Conservation (phyloP, 2,888 invertebrate genomes). For the Panzeria rudis region DNA sequence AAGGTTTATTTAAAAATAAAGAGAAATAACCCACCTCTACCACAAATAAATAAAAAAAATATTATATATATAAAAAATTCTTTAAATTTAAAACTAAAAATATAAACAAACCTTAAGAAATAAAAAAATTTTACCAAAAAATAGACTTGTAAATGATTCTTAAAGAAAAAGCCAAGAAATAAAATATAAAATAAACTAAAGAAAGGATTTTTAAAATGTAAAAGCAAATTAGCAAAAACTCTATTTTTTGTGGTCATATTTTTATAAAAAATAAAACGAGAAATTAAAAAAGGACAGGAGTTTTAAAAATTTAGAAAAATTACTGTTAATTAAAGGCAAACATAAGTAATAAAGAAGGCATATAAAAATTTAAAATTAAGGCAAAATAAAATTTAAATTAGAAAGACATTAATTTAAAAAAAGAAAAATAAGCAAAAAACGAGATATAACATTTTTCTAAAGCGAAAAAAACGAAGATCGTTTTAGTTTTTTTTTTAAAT, state of each 20-base stretch:
- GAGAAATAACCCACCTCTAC: conserved; percentile 82
- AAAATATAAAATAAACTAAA: conserved; percentile 26
- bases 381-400: conserved; percentile 1
- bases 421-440: not conserved
- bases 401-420: conserved; percentile 42
- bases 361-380: conserved; percentile 42
- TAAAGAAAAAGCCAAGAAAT: conserved; percentile 19
- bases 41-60: conserved; percentile 75
- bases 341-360: conserved; percentile 34
- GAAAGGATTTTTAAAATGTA: conserved; percentile 50
- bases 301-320: conserved; percentile 38
- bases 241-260: conserved; percentile 71
- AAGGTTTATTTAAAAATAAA: conserved; percentile 67
- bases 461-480: conserved; percentile 62
- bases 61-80: conserved; percentile 33
- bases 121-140: conserved; percentile 13
- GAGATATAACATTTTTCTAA: not conserved
- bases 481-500: not conserved
- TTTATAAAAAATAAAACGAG: conserved; percentile 51
- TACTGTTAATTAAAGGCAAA: conserved; percentile 23
- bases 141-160: conserved; percentile 46
- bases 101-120: conserved; percentile 26
- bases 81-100: conserved; percentile 41
- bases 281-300: conserved; percentile 19
- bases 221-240: conserved; percentile 15